A percentile compares a stretch with the other conserved stretches of the same genome.
Evolutionary conservation across 2,888 invertebrate species (phyloP).

Genomic region (Sphaerophoria taeniata): DNA sequence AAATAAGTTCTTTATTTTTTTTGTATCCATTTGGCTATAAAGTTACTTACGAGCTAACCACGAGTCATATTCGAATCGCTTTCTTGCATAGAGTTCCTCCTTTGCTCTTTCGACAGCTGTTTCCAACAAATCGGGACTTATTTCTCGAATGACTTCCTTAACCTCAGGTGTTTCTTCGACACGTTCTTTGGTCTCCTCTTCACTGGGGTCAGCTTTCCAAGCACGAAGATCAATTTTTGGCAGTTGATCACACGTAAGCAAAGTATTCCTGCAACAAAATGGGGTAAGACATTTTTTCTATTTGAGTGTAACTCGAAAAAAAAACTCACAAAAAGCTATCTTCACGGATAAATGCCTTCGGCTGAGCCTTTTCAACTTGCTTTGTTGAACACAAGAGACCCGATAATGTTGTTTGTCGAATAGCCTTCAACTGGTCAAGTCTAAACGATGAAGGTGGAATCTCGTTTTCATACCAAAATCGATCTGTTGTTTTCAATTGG

Average conservation of each 20-base stretch:
- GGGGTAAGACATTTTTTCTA: accelerated
- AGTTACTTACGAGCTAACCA: constrained; percentile 88
- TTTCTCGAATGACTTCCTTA: constrained; percentile 85
- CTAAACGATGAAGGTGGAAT: constrained; percentile 93
- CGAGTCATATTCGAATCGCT: constrained; percentile 91
- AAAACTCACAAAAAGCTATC: constrained; percentile 91
- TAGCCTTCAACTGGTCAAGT: constrained; percentile 90
- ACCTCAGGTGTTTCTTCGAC: constrained; percentile 80
- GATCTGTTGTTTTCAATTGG: constrained; percentile 91
- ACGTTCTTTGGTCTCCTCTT: constrained; percentile 79
- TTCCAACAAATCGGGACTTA: constrained; percentile 88
- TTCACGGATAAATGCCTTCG: constrained; percentile 92
- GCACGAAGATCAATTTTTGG: constrained; percentile 87
- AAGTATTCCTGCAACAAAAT: constrained; percentile 85
- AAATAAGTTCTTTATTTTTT: too few species aligned
- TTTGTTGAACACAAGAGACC: constrained; percentile 91
- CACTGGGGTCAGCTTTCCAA: constrained; percentile 86
- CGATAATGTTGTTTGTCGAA: constrained; percentile 91
- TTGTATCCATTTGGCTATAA: background rate
- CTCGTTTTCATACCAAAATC: constrained; percentile 98
- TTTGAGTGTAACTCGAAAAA: background rate
- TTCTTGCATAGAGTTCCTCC: constrained; percentile 88
- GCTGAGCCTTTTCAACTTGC: constrained; percentile 89
- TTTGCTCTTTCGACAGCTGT: constrained; percentile 92
- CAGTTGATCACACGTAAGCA: constrained; percentile 90